Conservation (phyloP, 2,797 vertebrate species). For the Pygocentrus nattereri region DNA sequence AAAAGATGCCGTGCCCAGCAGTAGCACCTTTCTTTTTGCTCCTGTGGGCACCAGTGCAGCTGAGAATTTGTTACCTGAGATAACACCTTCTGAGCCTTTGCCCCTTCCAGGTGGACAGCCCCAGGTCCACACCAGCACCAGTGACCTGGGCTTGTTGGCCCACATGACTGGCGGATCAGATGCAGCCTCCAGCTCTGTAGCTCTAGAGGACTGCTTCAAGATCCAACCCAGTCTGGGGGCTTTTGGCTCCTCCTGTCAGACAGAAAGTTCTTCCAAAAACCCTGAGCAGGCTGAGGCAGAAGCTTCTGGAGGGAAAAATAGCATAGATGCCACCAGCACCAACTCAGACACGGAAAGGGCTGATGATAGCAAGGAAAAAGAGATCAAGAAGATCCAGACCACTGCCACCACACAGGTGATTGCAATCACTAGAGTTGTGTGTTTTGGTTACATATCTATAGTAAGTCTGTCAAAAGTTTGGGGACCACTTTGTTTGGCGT, state of each 20-base stretch:
- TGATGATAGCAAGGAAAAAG: conserved; percentile 97
- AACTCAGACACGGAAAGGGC: conserved; percentile 97
- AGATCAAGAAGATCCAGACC: conserved; percentile 97
- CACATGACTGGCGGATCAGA: conserved; percentile 85
- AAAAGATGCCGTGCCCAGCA: conserved; percentile 85
- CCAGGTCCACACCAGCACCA: conserved; percentile 78
- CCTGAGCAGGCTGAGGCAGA: conserved; percentile 38
- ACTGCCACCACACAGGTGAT: conserved; percentile 94
- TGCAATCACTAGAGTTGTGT: too few species aligned
- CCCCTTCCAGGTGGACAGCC: conserved; percentile 81
- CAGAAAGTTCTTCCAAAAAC: conserved; percentile 52
- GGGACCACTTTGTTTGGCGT: not conserved
- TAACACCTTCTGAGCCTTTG: conserved; percentile 83
- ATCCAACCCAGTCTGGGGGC: conserved; percentile 83
- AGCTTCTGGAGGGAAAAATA: conserved; percentile 51
- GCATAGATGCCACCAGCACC: conserved; percentile 88
- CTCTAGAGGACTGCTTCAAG: conserved; percentile 90
- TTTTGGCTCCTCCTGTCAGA: conserved; percentile 75
- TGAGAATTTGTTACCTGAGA: conserved; percentile 88
- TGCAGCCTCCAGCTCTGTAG: conserved; percentile 79
- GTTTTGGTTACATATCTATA: too few species aligned
- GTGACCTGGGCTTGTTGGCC: conserved; percentile 86
- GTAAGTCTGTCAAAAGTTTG: too few species aligned
- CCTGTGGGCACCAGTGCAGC: conserved; percentile 80
- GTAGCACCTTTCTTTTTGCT: conserved; percentile 87